Base-by-base conservation (phyloP, 2,888 invertebrate species). In the Sphaerophoria taeniata region DNA sequence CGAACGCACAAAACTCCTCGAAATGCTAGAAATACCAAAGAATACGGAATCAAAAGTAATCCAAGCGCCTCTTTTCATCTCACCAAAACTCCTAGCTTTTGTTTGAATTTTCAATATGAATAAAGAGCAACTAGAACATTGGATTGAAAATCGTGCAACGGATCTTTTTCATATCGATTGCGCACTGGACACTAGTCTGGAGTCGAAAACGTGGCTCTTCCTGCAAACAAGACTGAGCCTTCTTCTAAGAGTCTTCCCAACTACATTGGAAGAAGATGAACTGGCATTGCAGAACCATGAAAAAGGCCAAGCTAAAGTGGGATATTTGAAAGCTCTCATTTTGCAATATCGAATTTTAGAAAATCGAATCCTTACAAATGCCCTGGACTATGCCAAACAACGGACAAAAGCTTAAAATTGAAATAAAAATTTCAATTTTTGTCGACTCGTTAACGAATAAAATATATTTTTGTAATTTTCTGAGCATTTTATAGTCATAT, bases 51-150 rank as follows among this genome's bases (percentile, higher is more conserved):
- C 96, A 90, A 93, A 94, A 78, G 92, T 98, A 63, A 94, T 95
- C 88, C 94, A 93, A 34, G 94, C 94, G 3, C 92, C 94, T 0
- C 93, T 94, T 63, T 95, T 96, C 0, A 93, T 97, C 70, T 95
- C 96, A 77, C 94, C 95, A 0, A 94, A 95, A 87, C 91, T 98
- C 49, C 92, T 97, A 80, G 96, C 96, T 0, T 98, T 98, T 90
- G 94, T 97, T 43, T 93, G 97, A 88, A 95, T 98, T 87, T 97
- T 98, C 91, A 95, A 95, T 89, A 98, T 98, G 97, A 95, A 95
- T 89, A 93, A 95, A 91, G 94, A 93, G 33, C 94, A 95, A 90
- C 91, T 95, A 60, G 92, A 93, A 4, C 93, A 94, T 88, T 95
- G 95, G 95, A 90, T 94, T 58, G 91, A 92, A 58, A 93, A 93